Conservation (phyloP, 2,888 invertebrate genomes). For the Drosophila siamana region DNA sequence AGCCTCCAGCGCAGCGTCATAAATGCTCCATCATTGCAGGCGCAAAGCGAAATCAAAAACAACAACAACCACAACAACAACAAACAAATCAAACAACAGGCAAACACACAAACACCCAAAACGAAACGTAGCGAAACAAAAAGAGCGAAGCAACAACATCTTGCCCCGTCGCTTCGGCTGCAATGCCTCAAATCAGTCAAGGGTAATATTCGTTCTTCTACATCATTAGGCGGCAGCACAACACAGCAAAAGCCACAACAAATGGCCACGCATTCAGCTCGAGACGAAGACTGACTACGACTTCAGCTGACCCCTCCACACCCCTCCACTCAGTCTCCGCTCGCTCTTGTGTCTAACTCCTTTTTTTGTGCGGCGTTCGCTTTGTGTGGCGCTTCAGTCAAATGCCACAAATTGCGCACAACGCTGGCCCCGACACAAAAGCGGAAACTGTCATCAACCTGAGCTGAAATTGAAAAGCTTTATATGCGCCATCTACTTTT, state of each 20-base stretch:
- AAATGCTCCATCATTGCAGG: slow-evolving; percentile 55
- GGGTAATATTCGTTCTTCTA: slow-evolving; percentile 69
- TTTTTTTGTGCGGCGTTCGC: background rate
- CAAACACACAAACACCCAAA: no score
- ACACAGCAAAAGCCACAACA: slow-evolving; percentile 23
- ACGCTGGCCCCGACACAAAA: background rate
- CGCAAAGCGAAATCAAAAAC: slow-evolving; percentile 16
- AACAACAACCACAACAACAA: background rate
- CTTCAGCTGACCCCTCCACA: background rate
- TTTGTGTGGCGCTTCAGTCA: background rate
- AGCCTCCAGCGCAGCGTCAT: slow-evolving; percentile 14
- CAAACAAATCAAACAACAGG: slow-evolving; percentile 7
- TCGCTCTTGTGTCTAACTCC: background rate
- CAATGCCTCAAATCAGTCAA: slow-evolving; percentile 53
- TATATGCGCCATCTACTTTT: background rate
- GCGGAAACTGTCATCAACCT: slow-evolving; percentile 2
- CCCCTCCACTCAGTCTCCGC: background rate
- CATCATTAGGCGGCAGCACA: slow-evolving; percentile 64
- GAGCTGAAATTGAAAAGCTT: slow-evolving; percentile 2
- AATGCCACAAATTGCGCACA: background rate
- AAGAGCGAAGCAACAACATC: background rate
- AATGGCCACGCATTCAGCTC: background rate
- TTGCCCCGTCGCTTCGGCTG: slow-evolving; percentile 15
- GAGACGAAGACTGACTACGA: background rate
- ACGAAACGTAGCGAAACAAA: slow-evolving; percentile 4